These are phyloP conservation scores for Heteractis magnifica DNA, from an alignment of 92 coral and sea anemone genomes.

Conservation along the genomic window DNA sequence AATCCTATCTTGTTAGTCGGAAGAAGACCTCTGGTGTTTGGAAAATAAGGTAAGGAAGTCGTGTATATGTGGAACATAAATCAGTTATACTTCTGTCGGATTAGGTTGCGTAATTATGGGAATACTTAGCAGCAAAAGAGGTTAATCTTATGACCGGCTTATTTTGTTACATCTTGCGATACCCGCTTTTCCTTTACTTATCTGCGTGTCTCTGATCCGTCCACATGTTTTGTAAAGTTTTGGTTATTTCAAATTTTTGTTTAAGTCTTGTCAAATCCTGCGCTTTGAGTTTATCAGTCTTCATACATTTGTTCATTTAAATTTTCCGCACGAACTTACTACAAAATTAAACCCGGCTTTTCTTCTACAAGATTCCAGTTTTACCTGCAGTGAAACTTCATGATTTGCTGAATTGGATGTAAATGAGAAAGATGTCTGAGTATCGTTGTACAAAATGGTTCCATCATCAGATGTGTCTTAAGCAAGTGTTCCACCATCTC, in stretches of 20 bases:
- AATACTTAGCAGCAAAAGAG: background rate
- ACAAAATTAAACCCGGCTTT: background rate
- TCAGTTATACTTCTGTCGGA: background rate
- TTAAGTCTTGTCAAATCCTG: too few species aligned
- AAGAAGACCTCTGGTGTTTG: conserved; percentile 67
- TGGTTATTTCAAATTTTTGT: too few species aligned
- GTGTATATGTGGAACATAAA: background rate
- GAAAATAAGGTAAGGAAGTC: background rate
- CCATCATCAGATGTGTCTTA: conserved; percentile 91
- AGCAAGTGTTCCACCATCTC: conserved; percentile 95
- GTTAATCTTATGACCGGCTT: too few species aligned
- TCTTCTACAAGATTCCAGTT: background rate
- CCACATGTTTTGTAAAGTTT: too few species aligned
- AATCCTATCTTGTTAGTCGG: conserved; percentile 88
- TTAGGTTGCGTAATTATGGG: background rate
- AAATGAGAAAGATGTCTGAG: conserved; percentile 70
- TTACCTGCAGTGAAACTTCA: conserved; percentile 87
- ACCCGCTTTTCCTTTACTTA: too few species aligned
- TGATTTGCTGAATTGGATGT: conserved; percentile 82
- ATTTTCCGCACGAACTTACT: background rate
- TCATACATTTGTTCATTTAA: too few species aligned
- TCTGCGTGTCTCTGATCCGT: too few species aligned
- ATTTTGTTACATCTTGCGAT: too few species aligned
- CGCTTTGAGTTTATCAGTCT: too few species aligned
- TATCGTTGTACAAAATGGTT: conserved; percentile 85